A percentile compares a stretch with the other conserved stretches of the same genome.
Conservation (phyloP, 2,888 invertebrate genomes). For the Epistrophella euchroma region DNA sequence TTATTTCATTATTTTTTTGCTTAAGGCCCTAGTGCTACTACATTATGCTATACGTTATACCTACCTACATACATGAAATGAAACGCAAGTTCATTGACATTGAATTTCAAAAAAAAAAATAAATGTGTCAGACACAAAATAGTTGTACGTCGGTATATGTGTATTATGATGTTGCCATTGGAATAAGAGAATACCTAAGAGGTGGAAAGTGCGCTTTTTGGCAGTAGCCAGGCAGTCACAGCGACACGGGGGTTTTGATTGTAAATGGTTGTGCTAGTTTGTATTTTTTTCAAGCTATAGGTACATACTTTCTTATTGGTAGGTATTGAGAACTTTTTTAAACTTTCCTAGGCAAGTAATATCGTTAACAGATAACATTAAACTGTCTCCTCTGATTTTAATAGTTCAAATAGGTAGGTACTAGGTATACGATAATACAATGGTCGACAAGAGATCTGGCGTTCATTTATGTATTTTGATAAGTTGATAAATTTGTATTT, state of each 20-base stretch:
- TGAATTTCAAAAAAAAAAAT: constrained; percentile 22
- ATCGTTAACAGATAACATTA: neutral
- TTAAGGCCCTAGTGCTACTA: constrained; percentile 17
- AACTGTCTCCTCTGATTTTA: too few relatives aligned
- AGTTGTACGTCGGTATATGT: neutral
- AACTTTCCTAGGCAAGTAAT: neutral
- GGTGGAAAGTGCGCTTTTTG: constrained; percentile 12
- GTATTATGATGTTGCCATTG: neutral
- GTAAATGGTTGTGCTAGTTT: neutral
- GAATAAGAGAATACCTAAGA: neutral
- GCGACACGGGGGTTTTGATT: neutral
- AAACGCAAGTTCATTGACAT: constrained; percentile 72
- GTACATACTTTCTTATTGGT: neutral
- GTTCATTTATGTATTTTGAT: too few relatives aligned
- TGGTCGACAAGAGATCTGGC: too few relatives aligned
- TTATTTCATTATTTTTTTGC: constrained; percentile 2
- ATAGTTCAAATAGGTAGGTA: too few relatives aligned
- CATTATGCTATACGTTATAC: constrained; percentile 12
- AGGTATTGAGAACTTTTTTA: neutral
- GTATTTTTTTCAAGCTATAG: neutral
- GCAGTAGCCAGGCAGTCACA: neutral
- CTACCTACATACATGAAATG: constrained; percentile 31
- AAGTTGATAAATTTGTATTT: too few relatives aligned
- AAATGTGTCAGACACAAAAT: constrained; percentile 59
- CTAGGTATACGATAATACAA: too few relatives aligned